Conservation (phyloP, 2,113 vertebrate genomes). For the Pygoscelis adeliae region DNA sequence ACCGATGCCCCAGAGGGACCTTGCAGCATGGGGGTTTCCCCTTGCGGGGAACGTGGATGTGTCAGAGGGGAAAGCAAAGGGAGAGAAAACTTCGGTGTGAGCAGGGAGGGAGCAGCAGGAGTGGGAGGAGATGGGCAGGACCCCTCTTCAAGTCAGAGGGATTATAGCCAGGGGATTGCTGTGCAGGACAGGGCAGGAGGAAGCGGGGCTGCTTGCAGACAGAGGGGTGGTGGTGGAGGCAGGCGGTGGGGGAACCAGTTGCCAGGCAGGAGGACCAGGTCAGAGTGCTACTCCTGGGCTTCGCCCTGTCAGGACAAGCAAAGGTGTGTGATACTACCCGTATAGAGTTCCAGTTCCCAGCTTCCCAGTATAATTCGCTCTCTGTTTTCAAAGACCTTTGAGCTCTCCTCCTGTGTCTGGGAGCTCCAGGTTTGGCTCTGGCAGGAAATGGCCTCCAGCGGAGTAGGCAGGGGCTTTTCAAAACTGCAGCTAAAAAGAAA, state of each 20-base stretch:
- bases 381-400: slow-evolving; percentile 34
- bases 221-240: not conserved
- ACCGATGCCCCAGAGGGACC: not conserved
- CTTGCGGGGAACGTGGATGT: not conserved
- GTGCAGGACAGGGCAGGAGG: not conserved
- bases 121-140: not conserved
- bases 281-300: not conserved
- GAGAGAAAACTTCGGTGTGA: not conserved
- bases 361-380: not conserved
- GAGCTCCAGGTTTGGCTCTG: slow-evolving; percentile 24
- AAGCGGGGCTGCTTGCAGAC: not conserved
- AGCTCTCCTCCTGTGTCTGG: not conserved
- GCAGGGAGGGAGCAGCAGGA: not conserved
- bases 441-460: slow-evolving; percentile 51
- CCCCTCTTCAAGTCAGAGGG: not conserved
- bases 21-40: not conserved
- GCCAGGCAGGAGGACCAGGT: not conserved
- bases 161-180: not conserved
- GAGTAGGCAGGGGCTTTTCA: slow-evolving; percentile 36
- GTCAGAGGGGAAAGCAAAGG: not conserved
- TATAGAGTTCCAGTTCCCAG: slow-evolving; percentile 3
- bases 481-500: slow-evolving; percentile 61
- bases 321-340: not conserved
- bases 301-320: not conserved
- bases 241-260: not conserved